These are phyloP conservation scores for Panulirus ornatus DNA, from an alignment of 1,140 invertebrate species.

Conservation along the genomic window DNA sequence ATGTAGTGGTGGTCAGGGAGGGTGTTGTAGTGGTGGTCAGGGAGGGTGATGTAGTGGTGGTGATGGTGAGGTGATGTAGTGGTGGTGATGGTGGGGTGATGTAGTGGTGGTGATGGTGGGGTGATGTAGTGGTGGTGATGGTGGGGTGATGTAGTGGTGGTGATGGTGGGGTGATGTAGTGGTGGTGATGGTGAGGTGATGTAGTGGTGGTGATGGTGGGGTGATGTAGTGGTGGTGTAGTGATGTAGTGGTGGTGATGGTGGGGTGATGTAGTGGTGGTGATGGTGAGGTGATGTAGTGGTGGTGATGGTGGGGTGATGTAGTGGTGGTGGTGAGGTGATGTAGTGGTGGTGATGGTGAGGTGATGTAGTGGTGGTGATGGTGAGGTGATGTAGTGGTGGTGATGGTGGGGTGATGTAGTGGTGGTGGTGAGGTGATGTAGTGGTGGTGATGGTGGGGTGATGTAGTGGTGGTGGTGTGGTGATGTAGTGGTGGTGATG, in stretches of 20 bases:
- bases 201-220: background rate
- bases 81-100: background rate
- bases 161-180: background rate
- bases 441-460: too few relatives aligned
- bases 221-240: background rate
- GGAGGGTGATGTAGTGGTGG: too few relatives aligned
- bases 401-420: background rate
- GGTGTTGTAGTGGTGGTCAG: too few relatives aligned
- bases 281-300: background rate
- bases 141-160: background rate
- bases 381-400: background rate
- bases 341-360: background rate
- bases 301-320: too few relatives aligned
- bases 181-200: too few relatives aligned
- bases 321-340: too few relatives aligned
- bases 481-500: background rate
- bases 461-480: background rate
- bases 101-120: background rate
- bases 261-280: background rate
- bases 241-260: background rate
- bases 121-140: background rate
- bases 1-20: background rate
- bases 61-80: background rate
- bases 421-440: background rate
- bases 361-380: background rate